Base-by-base conservation (phyloP, 2,797 vertebrate species). In the Crocidura indochinensis region DNA sequence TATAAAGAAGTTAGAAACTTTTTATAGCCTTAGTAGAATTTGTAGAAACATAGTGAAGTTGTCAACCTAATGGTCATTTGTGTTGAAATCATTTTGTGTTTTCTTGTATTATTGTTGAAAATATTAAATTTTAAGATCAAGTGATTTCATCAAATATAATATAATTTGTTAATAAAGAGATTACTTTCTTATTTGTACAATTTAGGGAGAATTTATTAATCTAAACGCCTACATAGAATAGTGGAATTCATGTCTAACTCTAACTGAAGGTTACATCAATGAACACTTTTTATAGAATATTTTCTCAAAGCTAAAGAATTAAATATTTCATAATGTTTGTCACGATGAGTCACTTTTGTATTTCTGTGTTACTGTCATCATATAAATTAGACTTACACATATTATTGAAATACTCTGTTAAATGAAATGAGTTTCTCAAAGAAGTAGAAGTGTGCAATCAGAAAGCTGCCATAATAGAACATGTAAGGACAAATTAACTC, bases 121-220 rank as follows among this genome's bases (percentile, higher is more conserved):
- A 64, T 71, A 62, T 69, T 87, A 92, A 20, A 69, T 89, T 75
- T 51, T 62, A 73, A 47, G 44, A 69, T 15, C 71, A 91, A 81
- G 38, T 62, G 38, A 24, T 8, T 80, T 82, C 19, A 67, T 44
- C 6, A 46, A 80, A 67, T 92, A 20, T 22, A 67, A 75, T 87
- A 0, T 26, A 38, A 51, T 49, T 67, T 87, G 75, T 22, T 75
- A 31, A 56, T 53, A 62, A 26, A 47, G 60, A n/a, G 6, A 6
- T 72, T 47, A 10, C 14, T 44, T 76, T 84, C 56, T 77, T 77
- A 60, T 9, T 81, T 89, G 24, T 3, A 22, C 10, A 67, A 11
- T 64, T 71, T 73, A 78, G 81, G 3, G 20, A 10, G 20, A 64
- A 87, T 92, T 91, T 10, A 62, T 89, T 94, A 78, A 7, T 89